Base-by-base conservation (phyloP, 1,140 invertebrate genomes). In the Diploscapter pachys region DNA sequence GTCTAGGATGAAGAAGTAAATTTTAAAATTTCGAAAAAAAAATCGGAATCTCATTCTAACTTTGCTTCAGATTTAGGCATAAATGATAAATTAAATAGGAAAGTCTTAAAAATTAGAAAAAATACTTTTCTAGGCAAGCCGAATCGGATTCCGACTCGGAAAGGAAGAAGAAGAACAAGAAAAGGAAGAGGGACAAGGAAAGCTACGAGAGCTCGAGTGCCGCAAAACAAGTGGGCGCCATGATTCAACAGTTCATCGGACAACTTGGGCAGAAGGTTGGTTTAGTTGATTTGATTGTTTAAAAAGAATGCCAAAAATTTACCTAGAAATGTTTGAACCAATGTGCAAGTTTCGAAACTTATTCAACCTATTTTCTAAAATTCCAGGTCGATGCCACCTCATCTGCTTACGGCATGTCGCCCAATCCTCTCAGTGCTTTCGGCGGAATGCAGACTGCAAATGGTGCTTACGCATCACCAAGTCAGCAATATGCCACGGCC, bases 141-240 rank as follows among this genome's bases (percentile, higher is more conserved):
- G 31, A 31, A 31, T 31, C 31, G 31, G 31, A 31, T 31, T 31
- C 31, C 31, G 31, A 31, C 31, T 31, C 31, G 31, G 31, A 31
- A 31, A 72, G 57, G 57, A 78, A 72, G 66, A 79, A 79, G 77
- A 81, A 79, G 59, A 79, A 66, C n/a, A 80, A 80, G 72, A 81
- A 80, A 31, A 80, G 81, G 57, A 63, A 72, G 11, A 80, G 70
- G n/a, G 67, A 71, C n/a, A 67, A 66, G 0, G 78, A 81, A 62
- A 70, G 64, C 4, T 54, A 64, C 13, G 69, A 56, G 49, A 50
- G 71, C 62, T 31, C 31, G 31, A 31, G 31, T 31, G 31, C 31
- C 31, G 31, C 31, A 31, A 31, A 31, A 31, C 31, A 31, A 31
- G 64, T 63, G 8, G 57, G 51, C n/a, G 53, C 54, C 13, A 59